These are phyloP conservation scores for Geotrypetes seraphini DNA, from an alignment of 2,797 vertebrate genomes.

Conservation along the genomic window DNA sequence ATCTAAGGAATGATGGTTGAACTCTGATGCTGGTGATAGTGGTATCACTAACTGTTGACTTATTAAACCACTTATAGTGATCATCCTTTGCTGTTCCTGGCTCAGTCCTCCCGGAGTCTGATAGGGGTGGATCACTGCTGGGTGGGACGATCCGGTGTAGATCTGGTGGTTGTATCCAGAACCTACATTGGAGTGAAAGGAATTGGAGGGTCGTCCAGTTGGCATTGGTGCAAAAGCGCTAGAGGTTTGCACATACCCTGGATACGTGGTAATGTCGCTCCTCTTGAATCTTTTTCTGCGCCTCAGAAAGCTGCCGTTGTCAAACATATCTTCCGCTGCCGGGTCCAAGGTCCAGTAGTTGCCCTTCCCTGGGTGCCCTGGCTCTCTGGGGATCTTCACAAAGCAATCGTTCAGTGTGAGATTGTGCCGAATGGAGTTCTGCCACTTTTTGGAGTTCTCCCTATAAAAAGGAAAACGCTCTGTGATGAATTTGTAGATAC, in stretches of 20 bases:
- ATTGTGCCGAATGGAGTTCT: constrained; percentile 96
- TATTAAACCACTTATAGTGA: constrained; percentile 88
- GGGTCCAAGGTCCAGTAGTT: constrained; percentile 91
- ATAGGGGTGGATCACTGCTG: constrained; percentile 68
- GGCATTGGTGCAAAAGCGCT: constrained; percentile 72
- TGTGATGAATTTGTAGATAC: constrained; percentile 95
- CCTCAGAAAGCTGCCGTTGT: constrained; percentile 79
- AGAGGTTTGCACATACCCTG: constrained; percentile 71
- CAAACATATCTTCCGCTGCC: constrained; percentile 87
- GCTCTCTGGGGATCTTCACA: constrained; percentile 84
- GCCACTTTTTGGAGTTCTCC: constrained; percentile 92
- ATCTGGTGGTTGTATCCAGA: constrained; percentile 55
- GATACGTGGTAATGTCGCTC: constrained; percentile 80
- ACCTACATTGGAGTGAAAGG: constrained; percentile 51
- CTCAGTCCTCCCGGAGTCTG: constrained; percentile 48
- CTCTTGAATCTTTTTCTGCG: constrained; percentile 77
- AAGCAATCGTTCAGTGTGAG: constrained; percentile 86
- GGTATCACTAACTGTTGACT: constrained; percentile 71
- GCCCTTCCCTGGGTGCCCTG: constrained; percentile 81
- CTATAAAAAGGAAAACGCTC: constrained; percentile 94
- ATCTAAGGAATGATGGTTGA: constrained; percentile 55
- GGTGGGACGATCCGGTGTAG: constrained; percentile 48
- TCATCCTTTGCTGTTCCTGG: constrained; percentile 70
- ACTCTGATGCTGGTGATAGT: constrained; percentile 41
- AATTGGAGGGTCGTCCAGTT: constrained; percentile 51